phyloP scores from a whole-genome alignment of 2,113 vertebrate species.

The Oreotrochilus melanogaster region DNA sequence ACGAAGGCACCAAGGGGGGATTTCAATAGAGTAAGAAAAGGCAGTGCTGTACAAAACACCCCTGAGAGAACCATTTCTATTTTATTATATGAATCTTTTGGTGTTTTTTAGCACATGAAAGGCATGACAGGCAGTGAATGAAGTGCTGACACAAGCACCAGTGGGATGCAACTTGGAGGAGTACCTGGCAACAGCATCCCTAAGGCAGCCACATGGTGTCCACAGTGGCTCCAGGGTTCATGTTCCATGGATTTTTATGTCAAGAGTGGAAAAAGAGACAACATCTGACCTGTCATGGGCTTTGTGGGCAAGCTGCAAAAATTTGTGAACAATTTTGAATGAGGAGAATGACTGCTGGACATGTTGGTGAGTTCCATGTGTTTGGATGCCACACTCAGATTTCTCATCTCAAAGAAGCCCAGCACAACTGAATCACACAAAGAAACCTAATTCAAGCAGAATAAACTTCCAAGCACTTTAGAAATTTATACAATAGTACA shows the following conservation, averaged over 20 bases:
- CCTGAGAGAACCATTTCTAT: not conserved
- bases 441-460: not conserved
- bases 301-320: not conserved
- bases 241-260: not conserved
- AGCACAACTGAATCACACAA: not conserved
- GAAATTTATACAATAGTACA: not conserved
- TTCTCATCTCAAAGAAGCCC: not conserved
- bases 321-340: not conserved
- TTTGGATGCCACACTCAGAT: not conserved
- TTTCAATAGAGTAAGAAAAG: not conserved
- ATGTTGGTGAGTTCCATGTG: fast-evolving
- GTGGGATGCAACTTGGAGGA: not conserved
- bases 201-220: not conserved
- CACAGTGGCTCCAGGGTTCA: not conserved
- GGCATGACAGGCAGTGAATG: not conserved
- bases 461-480: not conserved
- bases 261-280: not conserved
- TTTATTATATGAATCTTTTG: not conserved
- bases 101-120: not conserved
- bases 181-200: not conserved
- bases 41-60: not conserved
- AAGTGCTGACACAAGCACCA: not conserved
- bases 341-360: not conserved
- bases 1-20: not conserved
- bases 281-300: not conserved